Evolutionary conservation across 2,888 invertebrate species (phyloP), one percentile per base, ranked within the genome.

Genomic region (Ectemnius cavifrons): DNA sequence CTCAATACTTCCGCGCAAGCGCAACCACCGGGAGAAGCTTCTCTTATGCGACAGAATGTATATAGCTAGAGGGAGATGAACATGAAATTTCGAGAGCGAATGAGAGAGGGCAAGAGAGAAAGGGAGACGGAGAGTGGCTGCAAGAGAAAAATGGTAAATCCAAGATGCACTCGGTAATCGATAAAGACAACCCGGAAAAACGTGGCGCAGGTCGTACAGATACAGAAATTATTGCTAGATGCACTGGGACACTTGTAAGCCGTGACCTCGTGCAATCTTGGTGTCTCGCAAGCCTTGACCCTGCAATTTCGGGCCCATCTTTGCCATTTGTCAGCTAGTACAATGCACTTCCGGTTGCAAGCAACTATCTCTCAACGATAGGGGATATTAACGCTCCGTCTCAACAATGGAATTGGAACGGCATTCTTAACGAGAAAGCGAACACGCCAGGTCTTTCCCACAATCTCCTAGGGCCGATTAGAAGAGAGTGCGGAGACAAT

Each of bases 1-100:
- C 82, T 90, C 89, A 88, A 89, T 90, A 90, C 80, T 84, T 79
- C 70, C 72, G 84, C 89, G 90, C 89, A 81, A 80, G 89, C 89
- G 91, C 87, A 76, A 63, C 67, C 58, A 63, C 63, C 52, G 73
- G 60, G 61, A 71, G 73, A 71, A 68, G 69, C 60, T 46, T 59
- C 72, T 78, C 75, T 73, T 73, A 82, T 84, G 81, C 84, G 84
- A 79, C 82, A 77, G 66, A 78, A 67, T 67, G 27, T 60, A 57
- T 75, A 76, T 76, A 76, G 70, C 14, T 71, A 28, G 57, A 71
- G 23, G 63, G 59, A 47, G 61, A 61, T 11, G 73, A 74, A 63
- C 79, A 75, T 78, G 77, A 82, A 82, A 80, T 78, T 78, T 82
- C 76, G 71, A 69, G 77, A 67, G 75, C 71, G 69, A 63, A 60